Evolutionary conservation across 2,888 invertebrate species (phyloP), one percentile per base, ranked within the genome.

Genomic region (Agrotis exclamationis): DNA sequence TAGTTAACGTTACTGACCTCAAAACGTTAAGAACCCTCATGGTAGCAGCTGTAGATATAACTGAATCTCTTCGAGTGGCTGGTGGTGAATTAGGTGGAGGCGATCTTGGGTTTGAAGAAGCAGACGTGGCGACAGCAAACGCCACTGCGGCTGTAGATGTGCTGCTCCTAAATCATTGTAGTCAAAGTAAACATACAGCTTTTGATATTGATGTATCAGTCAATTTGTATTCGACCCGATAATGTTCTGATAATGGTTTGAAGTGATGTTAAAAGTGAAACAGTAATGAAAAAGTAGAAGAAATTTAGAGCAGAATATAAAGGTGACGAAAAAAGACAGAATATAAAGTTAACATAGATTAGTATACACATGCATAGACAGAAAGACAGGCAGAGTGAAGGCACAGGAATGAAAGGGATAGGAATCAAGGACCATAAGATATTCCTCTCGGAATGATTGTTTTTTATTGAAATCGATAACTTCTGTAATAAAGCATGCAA

Each of bases 11-110:
- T 0, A 63, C 67, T 76, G 56, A 97, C 97, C 97, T 97, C 59
- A 99, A 96, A 2, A 99, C 99, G 91, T 98, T 99, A 0, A 99
- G 96, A 0, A 99, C 99, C 75, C 99, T 94, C 99, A 99, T 99
- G 0, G 99, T 99, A 68, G 99, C 99, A n/a, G 99, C 99, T 7
- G 98, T 98, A 56, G 98, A 98, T 91, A 99, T 98, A 56, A 98
- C 98, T 13, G 97, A 98, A 87, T 98, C 98, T 79, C 95, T 86
- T 70, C 95, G 87, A 0, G 92, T 89, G 11, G 95, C 95, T 48
- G 97, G 96, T 48, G 97, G 96, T 0, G 96, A 96, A 0, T 92
- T 93, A 0, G 95, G 91, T 0, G 96, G 96, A 22, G 97, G 97
- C 68, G 98, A 98, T 28, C 98, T 96, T 3, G 98, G 98, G 90